Percentiles rank a stretch among this genome's conserved stretches.
phyloP scores from a whole-genome alignment of 2,113 vertebrate genomes.

The Tachuris rubrigastra region DNA sequence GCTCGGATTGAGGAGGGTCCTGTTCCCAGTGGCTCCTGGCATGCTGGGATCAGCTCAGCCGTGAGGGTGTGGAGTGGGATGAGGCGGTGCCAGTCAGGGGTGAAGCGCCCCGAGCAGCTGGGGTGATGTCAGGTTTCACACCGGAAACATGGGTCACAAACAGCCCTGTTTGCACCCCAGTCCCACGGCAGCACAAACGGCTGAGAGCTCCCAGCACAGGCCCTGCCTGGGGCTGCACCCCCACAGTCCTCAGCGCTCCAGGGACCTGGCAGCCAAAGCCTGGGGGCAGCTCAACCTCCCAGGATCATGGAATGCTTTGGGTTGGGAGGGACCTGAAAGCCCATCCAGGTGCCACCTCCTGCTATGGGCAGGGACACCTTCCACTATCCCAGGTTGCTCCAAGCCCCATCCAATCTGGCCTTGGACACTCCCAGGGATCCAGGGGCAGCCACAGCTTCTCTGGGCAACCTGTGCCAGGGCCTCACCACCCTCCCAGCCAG shows the following conservation, averaged over 20 bases:
- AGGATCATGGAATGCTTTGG: rapidly evolving
- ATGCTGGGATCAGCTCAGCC: background rate
- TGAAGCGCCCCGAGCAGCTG: rapidly evolving
- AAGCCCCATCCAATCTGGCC: background rate
- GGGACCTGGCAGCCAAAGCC: background rate
- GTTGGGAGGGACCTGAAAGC: background rate
- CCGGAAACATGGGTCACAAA: background rate
- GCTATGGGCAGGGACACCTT: background rate
- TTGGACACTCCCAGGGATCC: background rate
- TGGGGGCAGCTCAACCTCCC: background rate
- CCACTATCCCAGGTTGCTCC: background rate
- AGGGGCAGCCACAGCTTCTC: background rate
- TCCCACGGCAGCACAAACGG: background rate
- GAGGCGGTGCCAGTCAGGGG: background rate
- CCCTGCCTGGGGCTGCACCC: background rate
- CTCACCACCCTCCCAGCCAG: background rate
- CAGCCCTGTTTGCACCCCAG: background rate
- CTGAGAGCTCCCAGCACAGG: background rate
- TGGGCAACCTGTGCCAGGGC: background rate
- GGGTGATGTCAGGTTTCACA: background rate
- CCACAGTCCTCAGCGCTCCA: background rate
- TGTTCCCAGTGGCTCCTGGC: rapidly evolving
- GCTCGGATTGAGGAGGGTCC: rapidly evolving
- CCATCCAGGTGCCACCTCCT: rapidly evolving
- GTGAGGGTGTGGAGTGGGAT: background rate